Evolutionary conservation across 2,888 invertebrate genomes (phyloP).

Genomic region (Pseudeuparius sepicola): DNA sequence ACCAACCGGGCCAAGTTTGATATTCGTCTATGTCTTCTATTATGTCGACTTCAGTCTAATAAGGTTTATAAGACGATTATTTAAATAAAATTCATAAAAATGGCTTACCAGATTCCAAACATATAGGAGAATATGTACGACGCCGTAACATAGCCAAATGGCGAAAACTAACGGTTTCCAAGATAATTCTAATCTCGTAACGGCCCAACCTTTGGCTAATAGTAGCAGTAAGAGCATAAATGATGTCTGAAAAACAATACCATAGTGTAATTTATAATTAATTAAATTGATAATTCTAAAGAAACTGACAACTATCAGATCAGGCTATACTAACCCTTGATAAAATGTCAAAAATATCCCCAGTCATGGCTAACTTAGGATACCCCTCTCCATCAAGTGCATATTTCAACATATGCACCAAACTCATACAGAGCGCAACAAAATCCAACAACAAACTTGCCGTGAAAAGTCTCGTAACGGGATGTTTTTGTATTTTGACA

Average conservation of each 20-base stretch:
- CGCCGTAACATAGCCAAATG: slow-evolving; percentile 86
- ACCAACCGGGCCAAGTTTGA: slow-evolving; percentile 96
- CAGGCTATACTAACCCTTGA: slow-evolving; percentile 59
- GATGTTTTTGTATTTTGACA: slow-evolving; percentile 78
- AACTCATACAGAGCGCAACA: slow-evolving; percentile 74
- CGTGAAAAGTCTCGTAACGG: slow-evolving; percentile 84
- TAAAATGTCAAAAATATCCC: slow-evolving; percentile 86
- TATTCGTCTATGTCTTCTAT: slow-evolving; percentile 95
- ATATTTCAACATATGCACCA: slow-evolving; percentile 82
- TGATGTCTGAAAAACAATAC: slow-evolving; percentile 56
- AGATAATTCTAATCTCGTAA: slow-evolving; percentile 80
- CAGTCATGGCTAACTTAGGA: slow-evolving; percentile 69
- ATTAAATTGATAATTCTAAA: slow-evolving; percentile 1
- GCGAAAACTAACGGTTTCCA: slow-evolving; percentile 76
- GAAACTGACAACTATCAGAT: background rate
- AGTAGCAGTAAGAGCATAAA: slow-evolving; percentile 88
- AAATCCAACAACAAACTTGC: slow-evolving; percentile 79
- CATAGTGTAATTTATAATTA: slow-evolving; percentile 18
- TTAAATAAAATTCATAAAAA: background rate
- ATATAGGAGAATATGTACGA: slow-evolving; percentile 84
- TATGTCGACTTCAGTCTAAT: slow-evolving; percentile 89
- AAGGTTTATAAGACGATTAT: slow-evolving; percentile 9
- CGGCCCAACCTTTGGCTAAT: slow-evolving; percentile 95
- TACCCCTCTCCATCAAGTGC: slow-evolving; percentile 85
- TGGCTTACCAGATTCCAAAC: slow-evolving; percentile 89